Conservation (phyloP, 2,888 invertebrate species). For the Digitonthophagus gazella region DNA sequence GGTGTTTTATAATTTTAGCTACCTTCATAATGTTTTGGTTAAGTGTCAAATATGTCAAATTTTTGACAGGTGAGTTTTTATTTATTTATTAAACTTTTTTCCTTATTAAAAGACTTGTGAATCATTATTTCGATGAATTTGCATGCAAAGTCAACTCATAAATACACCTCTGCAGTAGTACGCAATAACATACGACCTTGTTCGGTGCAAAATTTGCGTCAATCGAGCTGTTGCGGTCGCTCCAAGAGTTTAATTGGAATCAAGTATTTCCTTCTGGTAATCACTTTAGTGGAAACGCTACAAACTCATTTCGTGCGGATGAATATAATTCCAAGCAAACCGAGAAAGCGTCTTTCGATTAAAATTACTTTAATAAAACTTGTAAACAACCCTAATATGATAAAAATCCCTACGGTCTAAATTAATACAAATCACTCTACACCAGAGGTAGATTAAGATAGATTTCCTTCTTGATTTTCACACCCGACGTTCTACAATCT, state of each 20-base stretch:
- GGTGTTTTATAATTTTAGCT: no score
- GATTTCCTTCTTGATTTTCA: not conserved
- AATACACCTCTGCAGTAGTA: not conserved
- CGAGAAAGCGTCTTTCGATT: not conserved
- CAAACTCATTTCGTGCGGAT: not conserved
- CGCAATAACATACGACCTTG: not conserved
- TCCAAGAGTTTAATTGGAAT: not conserved
- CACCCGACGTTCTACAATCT: constrained; percentile 1
- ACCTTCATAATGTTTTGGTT: no score
- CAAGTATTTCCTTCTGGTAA: not conserved
- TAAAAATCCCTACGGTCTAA: constrained; percentile 1
- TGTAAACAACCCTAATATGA: no score
- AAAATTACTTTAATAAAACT: not conserved
- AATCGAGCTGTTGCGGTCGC: not conserved
- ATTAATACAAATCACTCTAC: constrained; percentile 13
- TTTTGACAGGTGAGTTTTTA: no score
- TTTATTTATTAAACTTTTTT: no score
- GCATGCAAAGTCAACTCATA: not conserved
- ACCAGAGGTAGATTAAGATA: not conserved
- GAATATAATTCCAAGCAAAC: not conserved
- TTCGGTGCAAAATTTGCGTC: not conserved
- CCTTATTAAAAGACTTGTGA: no score
- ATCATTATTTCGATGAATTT: no score
- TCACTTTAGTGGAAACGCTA: not conserved
- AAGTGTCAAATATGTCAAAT: no score